Conservation (phyloP, 2,113 vertebrate species). For the Microtus montanus region DNA sequence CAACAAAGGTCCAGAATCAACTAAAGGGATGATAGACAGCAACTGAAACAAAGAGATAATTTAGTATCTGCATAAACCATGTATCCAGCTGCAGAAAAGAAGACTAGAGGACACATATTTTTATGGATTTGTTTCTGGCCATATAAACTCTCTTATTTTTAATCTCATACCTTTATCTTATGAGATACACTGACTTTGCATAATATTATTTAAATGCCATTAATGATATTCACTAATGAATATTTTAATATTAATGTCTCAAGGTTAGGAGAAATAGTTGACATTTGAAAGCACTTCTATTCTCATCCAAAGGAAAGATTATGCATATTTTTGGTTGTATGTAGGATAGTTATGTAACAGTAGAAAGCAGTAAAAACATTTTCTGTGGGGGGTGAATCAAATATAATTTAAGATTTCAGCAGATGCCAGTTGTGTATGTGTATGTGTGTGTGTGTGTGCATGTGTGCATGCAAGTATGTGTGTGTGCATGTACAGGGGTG, state of each 20-base stretch:
- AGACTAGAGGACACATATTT: neutral
- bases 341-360: neutral
- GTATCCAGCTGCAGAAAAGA: neutral
- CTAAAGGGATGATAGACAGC: neutral
- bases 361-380: neutral
- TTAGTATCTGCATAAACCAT: neutral
- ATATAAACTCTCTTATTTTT: neutral
- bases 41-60: neutral
- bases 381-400: neutral
- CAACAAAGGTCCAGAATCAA: neutral
- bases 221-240: neutral
- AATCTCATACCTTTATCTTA: neutral
- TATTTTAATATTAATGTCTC: neutral
- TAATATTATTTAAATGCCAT: neutral
- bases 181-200: neutral
- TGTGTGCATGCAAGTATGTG: neutral
- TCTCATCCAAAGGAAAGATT: neutral
- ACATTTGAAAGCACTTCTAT: neutral
- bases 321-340: neutral
- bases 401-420: neutral
- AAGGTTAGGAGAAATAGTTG: neutral
- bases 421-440: neutral
- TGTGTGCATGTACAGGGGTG: neutral
- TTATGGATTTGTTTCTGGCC: neutral
- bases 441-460: neutral